Base-by-base conservation (phyloP, 1,140 invertebrate species). In the Ceratina calcarata region DNA sequence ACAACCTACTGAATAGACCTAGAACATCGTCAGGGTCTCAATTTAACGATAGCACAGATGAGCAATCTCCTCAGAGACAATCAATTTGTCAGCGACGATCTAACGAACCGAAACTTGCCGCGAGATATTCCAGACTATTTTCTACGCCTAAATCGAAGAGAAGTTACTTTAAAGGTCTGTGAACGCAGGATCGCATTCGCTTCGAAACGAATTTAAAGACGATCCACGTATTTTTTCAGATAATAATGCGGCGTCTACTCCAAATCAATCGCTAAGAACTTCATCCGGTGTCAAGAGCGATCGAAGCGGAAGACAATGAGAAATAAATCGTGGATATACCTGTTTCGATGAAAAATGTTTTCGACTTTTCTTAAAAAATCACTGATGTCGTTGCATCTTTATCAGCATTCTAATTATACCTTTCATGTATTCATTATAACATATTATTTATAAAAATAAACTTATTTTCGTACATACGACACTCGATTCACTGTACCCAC, bases 111-210 rank as follows among this genome's bases (percentile, higher is more conserved):
- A 13, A 15, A 8, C 0, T 66, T 0, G 70, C 75, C 6, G 58
- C 82, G 8, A 73, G 37, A 22, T 82, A 78, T n/a, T 73, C 69
- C 37, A 55, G 20, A 55, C 57, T 79, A 57, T 57, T 83, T 55
- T 27, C 27, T 32, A 10, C 16, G 3, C 45, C 15, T 16, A 32
- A 51, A 22, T 61, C 12, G 12, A 53, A 24, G 4, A 22, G 1
- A 24, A 78, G 51, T 8, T 20, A 27, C 51, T 65, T 64, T 0
- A 74, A 20, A 83, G 67, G 83, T 83, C 76, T 55, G 24, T 45
- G 6, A 45, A 45, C 37, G 37, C 0, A 45, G 3, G 37, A 45
- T 45, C 10, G 10, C 10, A 10, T 45, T 45, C 10, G 6, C 37
- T 45, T 45, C 37, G 6, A 45, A 45, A 45, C 10, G 6, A 45